These are phyloP conservation scores for Phoeniculus purpureus DNA, from an alignment of 2,797 vertebrate species.

Conservation along the genomic window DNA sequence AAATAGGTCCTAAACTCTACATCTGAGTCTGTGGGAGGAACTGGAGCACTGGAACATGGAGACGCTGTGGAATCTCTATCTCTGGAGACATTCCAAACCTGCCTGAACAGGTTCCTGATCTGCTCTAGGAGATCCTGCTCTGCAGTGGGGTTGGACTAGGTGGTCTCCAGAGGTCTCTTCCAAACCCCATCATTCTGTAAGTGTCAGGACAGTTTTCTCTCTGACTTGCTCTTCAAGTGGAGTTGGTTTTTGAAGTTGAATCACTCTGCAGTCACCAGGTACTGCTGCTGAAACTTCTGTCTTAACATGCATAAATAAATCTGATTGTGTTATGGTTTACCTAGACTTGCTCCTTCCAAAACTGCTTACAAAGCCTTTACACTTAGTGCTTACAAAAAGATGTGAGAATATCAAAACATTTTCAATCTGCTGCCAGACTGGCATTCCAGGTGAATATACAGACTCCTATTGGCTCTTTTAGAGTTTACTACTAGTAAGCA, in stretches of 20 bases:
- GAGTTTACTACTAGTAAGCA: neutral
- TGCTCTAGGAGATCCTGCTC: too few relatives aligned
- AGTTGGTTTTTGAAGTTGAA: neutral
- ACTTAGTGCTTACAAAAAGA: neutral
- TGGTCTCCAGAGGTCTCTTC: too few relatives aligned
- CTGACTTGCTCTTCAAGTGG: neutral
- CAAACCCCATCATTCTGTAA: too few relatives aligned
- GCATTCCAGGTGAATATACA: neutral
- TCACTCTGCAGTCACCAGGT: neutral
- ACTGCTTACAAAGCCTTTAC: neutral
- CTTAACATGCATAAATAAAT: neutral
- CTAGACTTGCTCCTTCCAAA: neutral
- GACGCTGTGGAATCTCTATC: too few relatives aligned
- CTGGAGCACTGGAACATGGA: neutral
- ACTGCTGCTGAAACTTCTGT: neutral
- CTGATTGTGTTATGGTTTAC: neutral
- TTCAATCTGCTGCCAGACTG: neutral
- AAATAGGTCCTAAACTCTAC: neutral
- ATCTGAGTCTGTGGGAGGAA: fast-evolving
- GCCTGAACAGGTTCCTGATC: too few relatives aligned
- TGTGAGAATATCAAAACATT: neutral
- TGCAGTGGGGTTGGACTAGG: too few relatives aligned
- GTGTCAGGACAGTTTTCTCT: neutral
- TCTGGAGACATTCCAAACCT: too few relatives aligned
- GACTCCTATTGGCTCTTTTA: neutral